A percentile compares a stretch with the other conserved stretches of the same genome.
Conservation (phyloP, 2,113 vertebrate species). For the Alouatta palliata region DNA sequence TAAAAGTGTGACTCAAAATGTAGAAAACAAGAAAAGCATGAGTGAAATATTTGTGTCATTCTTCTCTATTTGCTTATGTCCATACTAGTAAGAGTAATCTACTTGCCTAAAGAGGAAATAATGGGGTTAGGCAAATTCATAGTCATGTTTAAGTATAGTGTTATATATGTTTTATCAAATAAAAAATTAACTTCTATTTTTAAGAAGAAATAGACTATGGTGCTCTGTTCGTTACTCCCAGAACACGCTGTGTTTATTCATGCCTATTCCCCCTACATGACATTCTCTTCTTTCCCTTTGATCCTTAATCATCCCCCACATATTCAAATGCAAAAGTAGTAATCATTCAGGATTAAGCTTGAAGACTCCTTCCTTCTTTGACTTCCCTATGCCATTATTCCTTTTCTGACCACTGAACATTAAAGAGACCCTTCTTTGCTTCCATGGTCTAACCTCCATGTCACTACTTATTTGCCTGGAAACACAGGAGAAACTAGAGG, state of each 20-base stretch:
- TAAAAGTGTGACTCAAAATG: slow-evolving; percentile 66
- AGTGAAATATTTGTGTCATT: slow-evolving; percentile 50
- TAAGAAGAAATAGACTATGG: not conserved
- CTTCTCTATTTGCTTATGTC: not conserved
- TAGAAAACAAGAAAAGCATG: slow-evolving; percentile 38
- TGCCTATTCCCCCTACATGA: not conserved
- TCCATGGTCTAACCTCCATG: not conserved
- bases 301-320: not conserved
- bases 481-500: not conserved
- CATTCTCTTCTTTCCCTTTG: not conserved
- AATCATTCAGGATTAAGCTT: not conserved
- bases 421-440: not conserved
- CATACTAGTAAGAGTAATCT: not conserved
- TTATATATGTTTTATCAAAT: not conserved
- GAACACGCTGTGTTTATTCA: not conserved
- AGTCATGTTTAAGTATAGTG: not conserved
- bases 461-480: not conserved
- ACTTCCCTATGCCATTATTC: not conserved
- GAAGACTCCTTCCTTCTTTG: not conserved
- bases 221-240: not conserved
- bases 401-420: not conserved
- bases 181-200: not conserved
- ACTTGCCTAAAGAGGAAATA: not conserved
- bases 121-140: not conserved
- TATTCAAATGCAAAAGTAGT: not conserved